Evolutionary conservation across 2,113 vertebrate species (phyloP).

Genomic region (Colaptes auratus): DNA sequence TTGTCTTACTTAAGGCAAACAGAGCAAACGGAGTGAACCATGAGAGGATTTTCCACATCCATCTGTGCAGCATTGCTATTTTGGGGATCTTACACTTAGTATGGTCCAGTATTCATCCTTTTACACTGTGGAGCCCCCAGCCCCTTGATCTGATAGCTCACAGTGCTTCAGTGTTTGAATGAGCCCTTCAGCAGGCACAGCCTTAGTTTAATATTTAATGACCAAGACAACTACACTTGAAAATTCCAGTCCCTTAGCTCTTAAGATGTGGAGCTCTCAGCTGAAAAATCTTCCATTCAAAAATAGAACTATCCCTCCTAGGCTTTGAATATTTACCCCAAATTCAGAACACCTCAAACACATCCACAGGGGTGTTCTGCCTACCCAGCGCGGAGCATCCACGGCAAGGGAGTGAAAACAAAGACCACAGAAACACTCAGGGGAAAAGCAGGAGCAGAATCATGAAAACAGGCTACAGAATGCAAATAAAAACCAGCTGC

Average conservation of each 20-base stretch:
- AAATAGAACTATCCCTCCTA: not conserved
- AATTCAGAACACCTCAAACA: not conserved
- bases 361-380: not conserved
- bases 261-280: not conserved
- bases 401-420: not conserved
- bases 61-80: not conserved
- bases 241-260: constrained; percentile 16
- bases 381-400: fast-evolving
- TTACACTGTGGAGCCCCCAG: not conserved
- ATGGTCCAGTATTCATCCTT: not conserved
- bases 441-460: not conserved
- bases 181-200: not conserved
- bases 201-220: constrained; percentile 31
- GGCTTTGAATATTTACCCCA: not conserved
- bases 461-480: not conserved
- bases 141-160: not conserved
- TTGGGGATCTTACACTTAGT: not conserved
- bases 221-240: not conserved
- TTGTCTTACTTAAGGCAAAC: not conserved
- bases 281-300: not conserved
- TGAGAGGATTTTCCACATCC: not conserved
- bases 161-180: not conserved
- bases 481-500: not conserved
- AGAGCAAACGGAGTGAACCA: not conserved
- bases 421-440: not conserved